Percentiles rank a stretch among this genome's conserved stretches.
These are phyloP conservation scores for Thinocorus orbignyianus DNA, from an alignment of 2,113 vertebrate species.

Conservation along the genomic window DNA sequence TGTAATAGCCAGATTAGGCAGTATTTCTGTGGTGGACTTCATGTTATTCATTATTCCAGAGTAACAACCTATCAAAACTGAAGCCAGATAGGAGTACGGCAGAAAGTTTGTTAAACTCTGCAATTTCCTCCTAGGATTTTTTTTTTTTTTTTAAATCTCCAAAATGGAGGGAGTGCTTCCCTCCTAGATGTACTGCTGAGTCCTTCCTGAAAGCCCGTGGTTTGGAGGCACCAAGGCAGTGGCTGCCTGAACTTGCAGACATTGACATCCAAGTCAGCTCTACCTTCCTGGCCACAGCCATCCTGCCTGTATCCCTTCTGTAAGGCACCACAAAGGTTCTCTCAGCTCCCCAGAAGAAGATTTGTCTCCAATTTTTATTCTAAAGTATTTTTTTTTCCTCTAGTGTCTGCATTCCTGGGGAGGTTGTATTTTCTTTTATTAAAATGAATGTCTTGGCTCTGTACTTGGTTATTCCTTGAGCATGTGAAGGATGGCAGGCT, in stretches of 20 bases:
- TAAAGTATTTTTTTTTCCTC: neutral
- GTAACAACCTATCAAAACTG: neutral
- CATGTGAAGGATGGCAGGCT: neutral
- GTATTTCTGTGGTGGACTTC: neutral
- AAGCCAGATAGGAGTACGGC: neutral
- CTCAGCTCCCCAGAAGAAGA: neutral
- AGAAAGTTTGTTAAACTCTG: neutral
- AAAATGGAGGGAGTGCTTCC: neutral
- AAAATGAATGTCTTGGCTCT: neutral
- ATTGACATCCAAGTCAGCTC: neutral
- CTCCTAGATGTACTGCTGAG: neutral
- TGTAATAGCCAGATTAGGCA: neutral
- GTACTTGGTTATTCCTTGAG: neutral
- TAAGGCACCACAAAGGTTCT: accelerated
- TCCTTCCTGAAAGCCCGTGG: neutral
- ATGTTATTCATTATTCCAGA: neutral
- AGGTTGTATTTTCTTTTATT: neutral
- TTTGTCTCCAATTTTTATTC: neutral
- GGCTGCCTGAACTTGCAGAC: neutral
- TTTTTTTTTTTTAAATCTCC: neutral
- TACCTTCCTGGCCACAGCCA: neutral
- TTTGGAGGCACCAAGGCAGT: neutral
- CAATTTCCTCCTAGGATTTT: neutral
- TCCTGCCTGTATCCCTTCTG: neutral
- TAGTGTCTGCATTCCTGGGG: neutral